phyloP scores from a whole-genome alignment of 2,888 invertebrate species.

The Sthenelais limicola region DNA sequence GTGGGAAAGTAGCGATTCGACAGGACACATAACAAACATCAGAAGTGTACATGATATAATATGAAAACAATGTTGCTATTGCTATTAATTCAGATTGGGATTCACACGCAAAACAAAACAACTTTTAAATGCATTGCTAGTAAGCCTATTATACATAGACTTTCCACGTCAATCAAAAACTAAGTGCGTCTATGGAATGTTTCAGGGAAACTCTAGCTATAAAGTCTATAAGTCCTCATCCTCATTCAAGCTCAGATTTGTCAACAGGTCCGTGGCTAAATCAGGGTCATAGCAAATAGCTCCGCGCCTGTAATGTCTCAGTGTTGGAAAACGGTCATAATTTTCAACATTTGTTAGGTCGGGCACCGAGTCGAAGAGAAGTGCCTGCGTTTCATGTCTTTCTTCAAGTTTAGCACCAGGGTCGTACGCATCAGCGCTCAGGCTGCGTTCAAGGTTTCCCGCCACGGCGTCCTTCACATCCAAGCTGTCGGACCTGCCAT shows the following conservation, averaged over 20 bases:
- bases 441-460: conserved; percentile 24
- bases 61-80: too few relatives aligned
- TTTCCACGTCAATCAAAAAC: too few relatives aligned
- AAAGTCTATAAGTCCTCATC: too few relatives aligned
- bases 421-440: conserved; percentile 35
- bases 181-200: too few relatives aligned
- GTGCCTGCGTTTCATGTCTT: conserved; percentile 27
- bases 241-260: conserved; percentile 23
- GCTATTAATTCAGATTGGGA: too few relatives aligned
- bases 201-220: too few relatives aligned
- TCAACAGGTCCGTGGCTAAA: conserved; percentile 17
- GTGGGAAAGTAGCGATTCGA: too few relatives aligned
- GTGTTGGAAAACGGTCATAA: conserved; percentile 17
- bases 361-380: conserved; percentile 38
- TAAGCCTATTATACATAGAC: too few relatives aligned
- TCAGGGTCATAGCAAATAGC: conserved; percentile 37
- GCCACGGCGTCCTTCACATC: conserved; percentile 14
- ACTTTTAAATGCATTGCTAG: too few relatives aligned
- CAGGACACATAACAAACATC: too few relatives aligned
- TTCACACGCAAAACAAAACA: too few relatives aligned
- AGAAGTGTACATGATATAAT: too few relatives aligned
- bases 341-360: conserved; percentile 27
- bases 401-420: conserved; percentile 10
- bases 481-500: neutral
- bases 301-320: conserved; percentile 17